Conservation (phyloP, 2,113 vertebrate species). For the Zingel zingel region DNA sequence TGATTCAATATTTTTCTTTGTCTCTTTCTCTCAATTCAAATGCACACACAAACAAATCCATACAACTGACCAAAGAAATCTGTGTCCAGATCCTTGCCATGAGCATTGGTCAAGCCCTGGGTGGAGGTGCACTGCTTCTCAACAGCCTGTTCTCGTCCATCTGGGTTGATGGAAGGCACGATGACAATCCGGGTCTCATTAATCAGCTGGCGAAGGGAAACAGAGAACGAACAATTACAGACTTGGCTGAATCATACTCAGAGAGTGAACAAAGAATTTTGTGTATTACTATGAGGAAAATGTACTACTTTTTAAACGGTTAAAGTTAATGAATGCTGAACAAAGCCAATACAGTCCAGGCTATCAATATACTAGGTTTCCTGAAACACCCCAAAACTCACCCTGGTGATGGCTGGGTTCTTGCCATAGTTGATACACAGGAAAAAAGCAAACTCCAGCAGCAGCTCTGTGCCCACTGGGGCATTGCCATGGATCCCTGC, state of each 20-base stretch:
- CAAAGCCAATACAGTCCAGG: neutral
- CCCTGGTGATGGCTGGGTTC: constrained; percentile 91
- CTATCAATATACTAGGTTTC: neutral
- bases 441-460: constrained; percentile 93
- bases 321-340: neutral
- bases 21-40: neutral
- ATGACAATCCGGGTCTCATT: constrained; percentile 94
- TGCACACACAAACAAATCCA: neutral
- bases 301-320: neutral
- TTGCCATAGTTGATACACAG: constrained; percentile 97
- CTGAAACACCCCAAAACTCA: constrained; percentile 63
- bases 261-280: neutral
- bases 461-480: constrained; percentile 94
- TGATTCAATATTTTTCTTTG: neutral
- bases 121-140: constrained; percentile 91
- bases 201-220: constrained; percentile 85
- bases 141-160: constrained; percentile 90
- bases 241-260: neutral
- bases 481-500: constrained; percentile 96
- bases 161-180: constrained; percentile 95
- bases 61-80: constrained; percentile 92
- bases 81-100: constrained; percentile 91
- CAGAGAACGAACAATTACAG: neutral
- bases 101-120: constrained; percentile 86
- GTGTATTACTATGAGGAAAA: neutral